Base-by-base conservation (phyloP, 1,140 invertebrate genomes). In the Papilio polytes region DNA sequence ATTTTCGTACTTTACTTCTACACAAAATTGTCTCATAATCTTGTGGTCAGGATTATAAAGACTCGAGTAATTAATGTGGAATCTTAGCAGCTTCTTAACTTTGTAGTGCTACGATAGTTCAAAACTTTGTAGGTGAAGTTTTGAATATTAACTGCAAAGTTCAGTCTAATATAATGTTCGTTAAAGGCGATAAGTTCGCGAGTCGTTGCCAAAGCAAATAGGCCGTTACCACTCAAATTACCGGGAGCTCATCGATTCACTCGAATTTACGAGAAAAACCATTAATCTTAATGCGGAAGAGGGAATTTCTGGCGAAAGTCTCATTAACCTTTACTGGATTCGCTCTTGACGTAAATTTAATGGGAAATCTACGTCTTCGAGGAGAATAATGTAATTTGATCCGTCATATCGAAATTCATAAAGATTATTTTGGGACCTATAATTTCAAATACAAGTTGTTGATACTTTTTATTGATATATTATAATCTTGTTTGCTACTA, bases 301-400 rank as follows among this genome's bases (percentile, higher is more conserved):
- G 22, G 63, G 36, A 70, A 31, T 70, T 70, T 70, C 63, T 70
- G 63, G 63, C 36, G 36, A 70, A 70, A 70, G 63, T 70, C 63
- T 66, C 63, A 70, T 70, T 70, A 70, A 70, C 63, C 63, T 70
- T 70, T 70, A 70, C 63, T 70, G 63, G 63, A 70, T 70, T 70
- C 12, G 26, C 22, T 70, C 63, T 70, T 70, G 63, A 70, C 63
- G 26, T 6, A 70, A 70, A 70, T 70, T 70, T 70, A 70, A 70
- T 70, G 63, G 26, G 63, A 70, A 70, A 70, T 70, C 63, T 70
- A 15, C 63, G 6, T 70, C 63, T 70, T 70, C 26, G 4, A 63
- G 22, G 63, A 15, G 26, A 70, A 20, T 20, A 56, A 56, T 56
- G n/a, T 56, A 56, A 56, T 56, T 56, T 56, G 53, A 56, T n/a